These are phyloP conservation scores for Amblyopsis hoosieri DNA, from an alignment of 2,797 vertebrate genomes.

Conservation along the genomic window DNA sequence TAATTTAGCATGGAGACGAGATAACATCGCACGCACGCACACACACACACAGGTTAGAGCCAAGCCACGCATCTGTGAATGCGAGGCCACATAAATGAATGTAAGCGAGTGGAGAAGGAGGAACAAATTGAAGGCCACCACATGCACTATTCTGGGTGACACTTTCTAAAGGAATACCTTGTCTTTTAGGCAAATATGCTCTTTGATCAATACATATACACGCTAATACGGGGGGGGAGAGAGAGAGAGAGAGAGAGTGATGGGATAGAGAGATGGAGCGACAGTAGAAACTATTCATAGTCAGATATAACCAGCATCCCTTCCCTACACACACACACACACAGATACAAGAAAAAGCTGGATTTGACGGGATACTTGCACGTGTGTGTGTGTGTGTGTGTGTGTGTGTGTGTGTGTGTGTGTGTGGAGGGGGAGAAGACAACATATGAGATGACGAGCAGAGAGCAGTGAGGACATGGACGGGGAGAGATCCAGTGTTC, in stretches of 20 bases:
- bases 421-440: not conserved
- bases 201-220: not conserved
- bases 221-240: not conserved
- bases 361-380: not conserved
- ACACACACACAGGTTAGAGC: not conserved
- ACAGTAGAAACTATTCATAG: conserved; percentile 60
- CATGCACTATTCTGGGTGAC: too few species aligned
- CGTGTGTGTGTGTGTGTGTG: too few species aligned
- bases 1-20: conserved; percentile 38
- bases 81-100: too few species aligned
- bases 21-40: conserved; percentile 28
- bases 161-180: not conserved
- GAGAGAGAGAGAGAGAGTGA: conserved; percentile 12
- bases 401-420: too few species aligned
- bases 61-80: too few species aligned
- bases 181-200: not conserved
- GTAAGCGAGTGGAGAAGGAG: too few species aligned
- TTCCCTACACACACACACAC: not conserved
- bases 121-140: too few species aligned
- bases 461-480: conserved; percentile 25
- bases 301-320: conserved; percentile 30
- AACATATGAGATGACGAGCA: conserved; percentile 17
- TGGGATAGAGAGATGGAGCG: not conserved
- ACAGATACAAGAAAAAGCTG: conserved; percentile 10
- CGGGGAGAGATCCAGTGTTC: conserved; percentile 62